Evolutionary conservation across 2,113 vertebrate species (phyloP), one percentile per base, ranked within the genome.

Genomic region (Tringa solitaria): DNA sequence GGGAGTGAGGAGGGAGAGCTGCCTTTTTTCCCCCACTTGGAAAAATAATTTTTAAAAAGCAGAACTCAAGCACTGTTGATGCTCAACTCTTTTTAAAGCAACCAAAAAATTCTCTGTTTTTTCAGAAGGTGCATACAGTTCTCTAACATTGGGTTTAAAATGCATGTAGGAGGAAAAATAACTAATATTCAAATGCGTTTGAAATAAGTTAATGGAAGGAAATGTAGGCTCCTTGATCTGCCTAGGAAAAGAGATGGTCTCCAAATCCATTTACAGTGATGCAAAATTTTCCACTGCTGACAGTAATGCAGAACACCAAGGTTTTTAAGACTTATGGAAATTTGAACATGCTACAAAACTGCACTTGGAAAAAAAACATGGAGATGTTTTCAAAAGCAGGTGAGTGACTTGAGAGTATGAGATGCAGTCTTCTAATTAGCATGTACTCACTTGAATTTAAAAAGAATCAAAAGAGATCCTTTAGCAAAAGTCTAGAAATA

Each of bases 71-170:
- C 10, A 22, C 8, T 60, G 28, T 9, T 22, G 3, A 35, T 35
- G 6, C 35, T 53, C 21, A 35, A 23, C 48, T 68, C 6, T 43
- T 65, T 75, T 37, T 37, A 65, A 80, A 77, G 27, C 70, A 76
- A 28, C 16, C 1, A 26, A 20, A 48, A 51, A 30, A 0, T 9
- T 18, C 2, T 19, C 1, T 4, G 8, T 21, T 39, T 77, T 73
- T 59, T 67, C 64, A 74, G 19, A 39, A 50, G 4, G 19, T n/a
- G 8, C 0, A 1, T 26, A 14, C 26, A 33, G 6, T 24, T 23
- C 26, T 75, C 14, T 21, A 68, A 64, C 0, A 3, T n/a, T 53
- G 45, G 19, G 32, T 73, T 80, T 61, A 69, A 87, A 27, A 77
- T 20, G 7, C 20, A 39, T 56, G 65, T 73, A 20, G 9, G 33